phyloP scores from a whole-genome alignment of 2,797 vertebrate species.

The Pogoniulus pusillus region DNA sequence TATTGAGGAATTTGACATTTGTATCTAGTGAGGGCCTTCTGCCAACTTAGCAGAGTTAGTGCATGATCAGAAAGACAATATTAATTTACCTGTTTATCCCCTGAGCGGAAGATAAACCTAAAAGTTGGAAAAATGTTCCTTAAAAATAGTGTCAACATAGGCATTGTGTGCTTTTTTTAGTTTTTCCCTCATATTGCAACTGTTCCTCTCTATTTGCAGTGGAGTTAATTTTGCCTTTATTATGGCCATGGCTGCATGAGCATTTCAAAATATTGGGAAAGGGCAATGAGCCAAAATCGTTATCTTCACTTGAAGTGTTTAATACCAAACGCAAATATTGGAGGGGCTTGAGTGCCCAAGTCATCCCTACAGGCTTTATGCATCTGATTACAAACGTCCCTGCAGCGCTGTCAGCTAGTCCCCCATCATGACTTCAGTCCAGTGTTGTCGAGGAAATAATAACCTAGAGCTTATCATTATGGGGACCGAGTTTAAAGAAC shows the following conservation, averaged over 20 bases:
- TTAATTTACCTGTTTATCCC: not conserved
- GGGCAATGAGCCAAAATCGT: conserved; percentile 58
- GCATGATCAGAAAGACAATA: not conserved
- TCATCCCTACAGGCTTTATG: conserved; percentile 24
- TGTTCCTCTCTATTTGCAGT: not conserved
- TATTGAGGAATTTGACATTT: not conserved
- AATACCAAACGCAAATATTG: conserved; percentile 52
- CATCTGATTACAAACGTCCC: conserved; percentile 39
- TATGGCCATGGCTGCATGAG: not conserved
- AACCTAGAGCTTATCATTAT: not conserved
- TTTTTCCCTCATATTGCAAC: not conserved
- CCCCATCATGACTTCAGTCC: not conserved
- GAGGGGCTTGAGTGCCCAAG: conserved; percentile 46
- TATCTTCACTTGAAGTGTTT: conserved; percentile 52
- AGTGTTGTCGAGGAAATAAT: conserved; percentile 28
- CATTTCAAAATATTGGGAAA: conserved; percentile 48
- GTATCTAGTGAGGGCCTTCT: not conserved
- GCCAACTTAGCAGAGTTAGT: not conserved
- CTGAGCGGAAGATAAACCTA: not conserved
- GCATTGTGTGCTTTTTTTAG: not conserved
- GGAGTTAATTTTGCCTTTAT: conserved; percentile 46
- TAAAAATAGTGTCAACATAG: not conserved
- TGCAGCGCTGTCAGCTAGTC: not conserved
- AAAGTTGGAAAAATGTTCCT: not conserved
- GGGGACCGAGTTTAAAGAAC: not conserved